Evolutionary conservation across 2,113 vertebrate species (phyloP).

Genomic region (Thalassoma bifasciatum): DNA sequence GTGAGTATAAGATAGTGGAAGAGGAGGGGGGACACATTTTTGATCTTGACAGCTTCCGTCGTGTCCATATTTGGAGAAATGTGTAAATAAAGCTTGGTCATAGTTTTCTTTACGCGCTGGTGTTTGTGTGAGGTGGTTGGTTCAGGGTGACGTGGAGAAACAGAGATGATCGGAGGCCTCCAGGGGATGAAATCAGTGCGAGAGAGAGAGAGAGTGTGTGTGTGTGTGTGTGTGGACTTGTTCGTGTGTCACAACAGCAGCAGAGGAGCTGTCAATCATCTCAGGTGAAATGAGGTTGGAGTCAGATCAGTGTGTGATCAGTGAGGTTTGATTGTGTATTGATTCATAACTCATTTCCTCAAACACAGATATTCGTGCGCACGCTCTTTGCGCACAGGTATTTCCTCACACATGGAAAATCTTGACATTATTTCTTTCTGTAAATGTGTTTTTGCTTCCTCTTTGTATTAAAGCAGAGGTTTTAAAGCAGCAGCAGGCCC

Average conservation of each 20-base stretch:
- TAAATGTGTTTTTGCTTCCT: no score
- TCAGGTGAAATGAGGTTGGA: slow-evolving; percentile 5
- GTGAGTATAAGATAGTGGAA: background rate
- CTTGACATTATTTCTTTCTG: no score
- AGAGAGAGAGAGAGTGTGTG: no score
- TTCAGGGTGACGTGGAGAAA: slow-evolving; percentile 4
- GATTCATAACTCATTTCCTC: background rate
- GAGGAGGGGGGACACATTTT: background rate
- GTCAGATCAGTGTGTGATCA: background rate
- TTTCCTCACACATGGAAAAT: no score
- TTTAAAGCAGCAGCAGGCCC: background rate
- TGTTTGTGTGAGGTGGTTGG: background rate
- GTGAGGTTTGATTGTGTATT: background rate
- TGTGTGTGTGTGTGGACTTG: slow-evolving; percentile 13
- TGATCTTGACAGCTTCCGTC: slow-evolving; percentile 4
- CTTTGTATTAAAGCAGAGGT: no score
- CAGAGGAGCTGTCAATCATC: slow-evolving; percentile 16
- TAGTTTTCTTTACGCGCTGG: background rate
- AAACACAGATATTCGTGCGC: background rate
- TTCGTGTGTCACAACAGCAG: slow-evolving; percentile 6
- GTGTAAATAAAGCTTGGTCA: background rate
- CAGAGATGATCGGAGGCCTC: slow-evolving; percentile 25
- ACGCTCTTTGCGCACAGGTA: background rate
- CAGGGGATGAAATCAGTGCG: slow-evolving; percentile 16
- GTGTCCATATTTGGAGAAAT: slow-evolving; percentile 19